Evolutionary conservation across 2,888 invertebrate genomes (phyloP), one percentile per base, ranked within the genome.

Genomic region (Polymixis flavicincta): DNA sequence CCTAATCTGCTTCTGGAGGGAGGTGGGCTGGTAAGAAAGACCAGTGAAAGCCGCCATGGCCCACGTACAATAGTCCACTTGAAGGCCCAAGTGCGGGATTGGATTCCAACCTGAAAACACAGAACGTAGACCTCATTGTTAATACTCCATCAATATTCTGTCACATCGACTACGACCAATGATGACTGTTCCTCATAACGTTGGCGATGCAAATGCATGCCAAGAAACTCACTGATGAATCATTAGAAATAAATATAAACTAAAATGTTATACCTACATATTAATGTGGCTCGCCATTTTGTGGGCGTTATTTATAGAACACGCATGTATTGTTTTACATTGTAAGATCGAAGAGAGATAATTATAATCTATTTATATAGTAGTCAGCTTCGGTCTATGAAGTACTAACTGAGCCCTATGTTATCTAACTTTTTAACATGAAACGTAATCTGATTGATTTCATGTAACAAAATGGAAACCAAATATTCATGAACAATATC

Each of bases 191-290:
- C 69, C 63, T 69, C 19, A 69, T 84, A 61, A 79, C 83, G 72
- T 69, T 73, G 60, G 60, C 42, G 32, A 28, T 76, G 71, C 50
- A 57, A 17, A 61, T 73, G 25, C 71, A 69, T 69, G 76, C 85
- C 83, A 84, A 84, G 45, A 76, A 19, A 57, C 48, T 61, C 67
- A 64, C 71, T 55, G 63, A 68, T 84, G 85, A 84, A 70, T 84
- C 83, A 84, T 82, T 64, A 55, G 37, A 57, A 82, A 59, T 82
- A 82, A 80, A 80, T 83, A 79, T 77, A 76, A 73, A 79, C 71
- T 42, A 22, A 80, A 80, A 76, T 78, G 85, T 78, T 73, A 71
- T 74, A 45, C n/a, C n/a, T n/a, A n/a, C 42, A 45, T 45, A 69
- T 45, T 76, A 76, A 76, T 73, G 70, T 48, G 37, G 57, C 78